Conservation (phyloP, 1,140 invertebrate genomes). For the Dryas iulia region DNA sequence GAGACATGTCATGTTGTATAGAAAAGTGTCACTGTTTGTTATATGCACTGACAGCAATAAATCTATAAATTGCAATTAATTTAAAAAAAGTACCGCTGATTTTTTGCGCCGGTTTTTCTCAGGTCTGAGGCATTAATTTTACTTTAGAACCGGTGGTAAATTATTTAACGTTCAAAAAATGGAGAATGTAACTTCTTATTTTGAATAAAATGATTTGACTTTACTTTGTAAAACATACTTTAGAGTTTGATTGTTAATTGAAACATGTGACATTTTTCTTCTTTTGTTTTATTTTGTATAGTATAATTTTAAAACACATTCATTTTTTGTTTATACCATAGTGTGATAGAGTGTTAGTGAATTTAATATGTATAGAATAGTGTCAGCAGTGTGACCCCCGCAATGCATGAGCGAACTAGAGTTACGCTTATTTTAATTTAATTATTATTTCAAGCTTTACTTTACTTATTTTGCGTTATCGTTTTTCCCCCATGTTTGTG, state of each 20-base stretch:
- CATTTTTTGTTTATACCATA: not conserved
- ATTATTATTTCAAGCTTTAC: slow-evolving; percentile 31
- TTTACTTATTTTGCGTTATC: slow-evolving; percentile 34
- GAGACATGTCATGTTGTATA: not conserved
- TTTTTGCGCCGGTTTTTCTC: too few species aligned
- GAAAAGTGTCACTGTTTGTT: not conserved
- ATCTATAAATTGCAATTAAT: too few species aligned
- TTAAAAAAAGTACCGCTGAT: too few species aligned
- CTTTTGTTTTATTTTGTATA: not conserved
- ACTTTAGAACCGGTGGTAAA: too few species aligned
- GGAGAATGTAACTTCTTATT: too few species aligned
- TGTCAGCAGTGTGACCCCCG: slow-evolving; percentile 27
- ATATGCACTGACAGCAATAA: not conserved
- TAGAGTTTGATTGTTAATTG: not conserved
- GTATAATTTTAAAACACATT: not conserved
- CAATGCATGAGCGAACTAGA: slow-evolving; percentile 25
- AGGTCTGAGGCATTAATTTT: too few species aligned
- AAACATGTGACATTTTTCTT: not conserved
- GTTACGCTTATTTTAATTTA: slow-evolving; percentile 24
- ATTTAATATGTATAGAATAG: not conserved
- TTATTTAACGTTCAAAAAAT: too few species aligned
- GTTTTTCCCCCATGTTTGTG: slow-evolving; percentile 54
- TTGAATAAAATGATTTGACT: too few species aligned
- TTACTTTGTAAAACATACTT: too few species aligned
- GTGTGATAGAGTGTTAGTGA: slow-evolving; percentile 5